Evolutionary conservation across 2,888 invertebrate species (phyloP).

Genomic region (Dorcus parallelipipedus): DNA sequence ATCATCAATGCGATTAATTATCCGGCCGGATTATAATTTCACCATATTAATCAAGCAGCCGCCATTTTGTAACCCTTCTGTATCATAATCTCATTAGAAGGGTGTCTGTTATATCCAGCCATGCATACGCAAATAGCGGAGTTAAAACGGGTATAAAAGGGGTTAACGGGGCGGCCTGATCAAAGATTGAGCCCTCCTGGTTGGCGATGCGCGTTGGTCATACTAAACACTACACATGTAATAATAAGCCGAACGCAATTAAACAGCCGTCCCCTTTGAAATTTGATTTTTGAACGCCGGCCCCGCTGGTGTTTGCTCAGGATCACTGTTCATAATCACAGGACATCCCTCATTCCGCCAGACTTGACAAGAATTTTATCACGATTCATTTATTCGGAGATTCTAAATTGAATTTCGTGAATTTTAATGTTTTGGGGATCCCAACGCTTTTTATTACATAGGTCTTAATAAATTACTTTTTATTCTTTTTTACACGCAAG

Average conservation of each 20-base stretch:
- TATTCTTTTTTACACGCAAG: neutral
- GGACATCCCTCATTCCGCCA: slow-evolving; percentile 39
- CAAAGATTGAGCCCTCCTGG: slow-evolving; percentile 31
- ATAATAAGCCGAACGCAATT: slow-evolving; percentile 41
- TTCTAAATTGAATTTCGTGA: slow-evolving; percentile 42
- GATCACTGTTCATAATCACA: slow-evolving; percentile 40
- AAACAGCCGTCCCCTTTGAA: slow-evolving; percentile 41
- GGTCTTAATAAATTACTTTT: slow-evolving; percentile 1
- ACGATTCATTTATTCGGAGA: slow-evolving; percentile 43
- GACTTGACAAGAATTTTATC: slow-evolving; percentile 40
- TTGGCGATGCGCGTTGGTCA: slow-evolving; percentile 28
- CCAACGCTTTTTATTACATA: neutral
- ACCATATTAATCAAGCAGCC: slow-evolving; percentile 36
- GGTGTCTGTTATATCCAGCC: slow-evolving; percentile 47
- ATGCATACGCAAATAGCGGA: slow-evolving; percentile 42
- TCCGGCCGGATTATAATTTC: slow-evolving; percentile 27
- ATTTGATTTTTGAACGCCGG: slow-evolving; percentile 42
- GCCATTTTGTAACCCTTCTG: slow-evolving; percentile 49
- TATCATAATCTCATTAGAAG: slow-evolving; percentile 52
- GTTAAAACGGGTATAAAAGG: slow-evolving; percentile 32
- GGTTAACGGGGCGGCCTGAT: slow-evolving; percentile 34
- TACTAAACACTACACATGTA: slow-evolving; percentile 30
- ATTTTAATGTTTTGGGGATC: slow-evolving; percentile 30
- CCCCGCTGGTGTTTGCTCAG: slow-evolving; percentile 37
- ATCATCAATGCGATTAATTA: slow-evolving; percentile 24